Base-by-base conservation (phyloP, 2,113 vertebrate species). In the Lepidiolamprologus cunningtoni region DNA sequence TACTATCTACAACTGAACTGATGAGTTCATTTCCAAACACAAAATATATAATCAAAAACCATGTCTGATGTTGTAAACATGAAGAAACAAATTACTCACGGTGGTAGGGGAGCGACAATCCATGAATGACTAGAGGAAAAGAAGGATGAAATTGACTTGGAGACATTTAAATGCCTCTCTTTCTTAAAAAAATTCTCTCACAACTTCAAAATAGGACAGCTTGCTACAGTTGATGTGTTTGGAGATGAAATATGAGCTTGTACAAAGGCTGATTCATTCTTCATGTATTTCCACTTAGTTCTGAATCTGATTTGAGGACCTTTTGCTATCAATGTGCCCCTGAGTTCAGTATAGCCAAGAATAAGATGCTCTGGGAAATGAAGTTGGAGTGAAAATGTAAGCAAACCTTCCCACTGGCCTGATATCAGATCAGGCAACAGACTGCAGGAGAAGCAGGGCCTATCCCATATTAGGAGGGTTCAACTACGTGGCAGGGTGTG, bases 41-140 rank as follows among this genome's bases (percentile, higher is more conserved):
- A 82, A 92, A 93, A 92, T 89, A 81, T 66, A 90, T 91, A 91
- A 94, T 93, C 91, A 93, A 89, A 94, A 92, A 84, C 88, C 93
- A 92, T 92, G 92, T 94, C 93, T 94, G 92, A 94, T 94, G 88
- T 93, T 91, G 91, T 93, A 93, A 95, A 96, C 91, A 95, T 83
- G 89, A 87, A 88, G 89, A 91, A 95, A 94, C 89, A 95, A 95
- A 95, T 96, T 94, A 92, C 87, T 89, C 86, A 91, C 42, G 55
- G 95, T 90, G 83, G 88, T 85, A 83, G 89, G 85, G 86, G 73
- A 84, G 92, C 79, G 66, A 93, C 92, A 94, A 93, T 91, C 87
- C 89, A 92, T 93, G 92, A 93, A 85, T 88, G 91, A 94, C 91
- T 86, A 53, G 86, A 93, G 88, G 87, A 94, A 92, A 91, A 91